Evolutionary conservation across 2,888 invertebrate genomes (phyloP).

Genomic region (Cheilosia scutellata): DNA sequence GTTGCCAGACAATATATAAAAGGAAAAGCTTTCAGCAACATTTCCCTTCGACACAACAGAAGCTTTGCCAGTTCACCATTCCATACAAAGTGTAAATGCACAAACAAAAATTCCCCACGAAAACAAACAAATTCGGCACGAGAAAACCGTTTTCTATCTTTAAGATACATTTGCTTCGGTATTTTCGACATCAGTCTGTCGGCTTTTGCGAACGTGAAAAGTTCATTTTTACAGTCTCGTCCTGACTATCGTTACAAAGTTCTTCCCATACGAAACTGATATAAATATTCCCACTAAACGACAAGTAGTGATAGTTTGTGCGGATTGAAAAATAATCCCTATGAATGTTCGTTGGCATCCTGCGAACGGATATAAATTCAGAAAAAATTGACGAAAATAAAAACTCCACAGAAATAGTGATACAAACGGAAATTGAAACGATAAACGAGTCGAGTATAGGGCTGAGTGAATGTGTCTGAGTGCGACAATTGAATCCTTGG

Average conservation of each 20-base stretch:
- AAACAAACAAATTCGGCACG: constrained; percentile 23
- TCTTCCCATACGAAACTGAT: too few relatives aligned
- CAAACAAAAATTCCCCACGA: constrained; percentile 30
- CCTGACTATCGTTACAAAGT: background rate
- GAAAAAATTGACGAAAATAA: background rate
- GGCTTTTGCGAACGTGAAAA: constrained; percentile 55
- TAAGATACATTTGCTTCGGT: constrained; percentile 67
- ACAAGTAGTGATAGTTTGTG: background rate
- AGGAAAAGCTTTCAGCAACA: constrained; percentile 25
- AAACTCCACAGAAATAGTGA: background rate
- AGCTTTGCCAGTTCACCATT: constrained; percentile 26
- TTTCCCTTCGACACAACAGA: constrained; percentile 39
- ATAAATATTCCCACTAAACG: too few relatives aligned
- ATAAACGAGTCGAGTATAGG: background rate
- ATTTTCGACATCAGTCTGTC: constrained; percentile 62
- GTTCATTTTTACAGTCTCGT: constrained; percentile 10
- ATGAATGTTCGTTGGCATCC: background rate
- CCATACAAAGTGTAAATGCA: background rate
- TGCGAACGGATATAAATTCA: constrained; percentile 14
- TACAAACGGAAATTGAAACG: constrained; percentile 34
- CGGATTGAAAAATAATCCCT: constrained; percentile 2
- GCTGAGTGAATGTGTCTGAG: background rate
- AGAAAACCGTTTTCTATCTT: constrained; percentile 46
- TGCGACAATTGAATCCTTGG: background rate
- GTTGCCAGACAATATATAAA: too few relatives aligned